Percentiles rank a stretch among this genome's conserved stretches.
Evolutionary conservation across 2,113 vertebrate genomes (phyloP).

Genomic region (Eurystomus gularis): DNA sequence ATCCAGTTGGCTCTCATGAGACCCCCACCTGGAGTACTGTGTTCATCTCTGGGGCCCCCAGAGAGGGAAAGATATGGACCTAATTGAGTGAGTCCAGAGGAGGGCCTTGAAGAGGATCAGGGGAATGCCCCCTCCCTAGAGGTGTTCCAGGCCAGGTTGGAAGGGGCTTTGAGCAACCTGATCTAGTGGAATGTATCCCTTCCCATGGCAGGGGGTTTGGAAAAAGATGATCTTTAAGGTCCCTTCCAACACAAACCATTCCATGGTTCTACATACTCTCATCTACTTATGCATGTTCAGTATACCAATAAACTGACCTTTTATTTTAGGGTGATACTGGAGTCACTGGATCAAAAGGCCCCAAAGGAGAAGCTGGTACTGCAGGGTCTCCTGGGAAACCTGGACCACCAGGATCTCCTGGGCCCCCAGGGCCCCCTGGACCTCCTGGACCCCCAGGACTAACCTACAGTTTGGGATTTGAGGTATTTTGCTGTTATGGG

Average conservation of each 20-base stretch:
- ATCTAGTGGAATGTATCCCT: not conserved
- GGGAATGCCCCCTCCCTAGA: not conserved
- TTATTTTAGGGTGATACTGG: conserved; percentile 85
- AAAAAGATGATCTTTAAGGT: not conserved
- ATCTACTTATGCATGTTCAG: not conserved
- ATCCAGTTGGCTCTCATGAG: not conserved
- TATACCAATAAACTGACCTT: not conserved
- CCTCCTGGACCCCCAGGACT: conserved; percentile 61
- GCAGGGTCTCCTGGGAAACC: conserved; percentile 78
- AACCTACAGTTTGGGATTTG: conserved; percentile 74
- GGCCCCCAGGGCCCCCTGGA: conserved; percentile 82
- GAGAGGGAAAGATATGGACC: not conserved
- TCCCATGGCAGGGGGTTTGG: not conserved
- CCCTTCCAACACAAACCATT: not conserved
- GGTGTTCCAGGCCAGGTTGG: not conserved
- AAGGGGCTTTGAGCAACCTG: not conserved
- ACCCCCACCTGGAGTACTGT: not conserved
- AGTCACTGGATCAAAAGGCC: conserved; percentile 78
- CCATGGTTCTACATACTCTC: not conserved
- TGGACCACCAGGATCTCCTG: conserved; percentile 81
- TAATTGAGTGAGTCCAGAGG: not conserved
- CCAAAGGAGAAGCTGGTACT: conserved; percentile 79
- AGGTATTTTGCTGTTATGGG: conserved; percentile 71
- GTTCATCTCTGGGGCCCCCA: not conserved
- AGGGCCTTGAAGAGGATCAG: not conserved